Evolutionary conservation across 1,140 invertebrate genomes (phyloP).

Genomic region (Belonocnema kinseyi): DNA sequence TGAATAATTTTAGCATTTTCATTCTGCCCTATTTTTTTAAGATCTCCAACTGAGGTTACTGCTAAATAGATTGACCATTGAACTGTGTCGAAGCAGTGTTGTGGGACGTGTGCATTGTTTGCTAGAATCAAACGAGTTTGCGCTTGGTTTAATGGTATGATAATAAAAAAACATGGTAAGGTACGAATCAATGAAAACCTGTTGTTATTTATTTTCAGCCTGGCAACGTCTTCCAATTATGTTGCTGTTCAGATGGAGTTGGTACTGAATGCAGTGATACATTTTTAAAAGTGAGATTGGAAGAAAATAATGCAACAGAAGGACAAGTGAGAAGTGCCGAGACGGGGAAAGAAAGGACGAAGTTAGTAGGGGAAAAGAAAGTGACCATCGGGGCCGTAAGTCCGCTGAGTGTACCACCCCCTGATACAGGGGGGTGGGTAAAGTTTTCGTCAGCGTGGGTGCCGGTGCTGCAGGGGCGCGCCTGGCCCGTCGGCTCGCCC

Average conservation of each 20-base stretch:
- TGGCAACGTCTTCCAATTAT: not conserved
- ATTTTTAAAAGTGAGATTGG: not conserved
- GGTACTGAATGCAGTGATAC: not conserved
- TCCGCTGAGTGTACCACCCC: conserved; percentile 68
- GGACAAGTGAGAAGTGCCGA: conserved; percentile 1
- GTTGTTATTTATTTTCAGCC: not conserved
- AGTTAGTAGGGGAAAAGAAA: not conserved
- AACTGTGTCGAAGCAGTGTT: too few relatives aligned
- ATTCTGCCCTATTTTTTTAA: too few relatives aligned
- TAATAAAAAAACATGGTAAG: too few relatives aligned
- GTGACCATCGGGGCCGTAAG: conserved; percentile 51
- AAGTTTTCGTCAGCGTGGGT: conserved; percentile 72
- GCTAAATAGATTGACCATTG: too few relatives aligned
- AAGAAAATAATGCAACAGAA: not conserved
- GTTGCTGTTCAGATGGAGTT: too few relatives aligned
- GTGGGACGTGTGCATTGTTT: too few relatives aligned
- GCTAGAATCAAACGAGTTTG: too few relatives aligned
- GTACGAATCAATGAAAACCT: too few relatives aligned
- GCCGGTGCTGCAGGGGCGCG: conserved; percentile 70
- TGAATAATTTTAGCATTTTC: too few relatives aligned
- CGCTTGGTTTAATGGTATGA: too few relatives aligned
- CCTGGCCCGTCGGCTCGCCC: conserved; percentile 72
- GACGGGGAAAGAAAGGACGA: not conserved
- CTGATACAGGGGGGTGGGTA: conserved; percentile 71
- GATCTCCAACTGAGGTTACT: too few relatives aligned